Percentiles rank a stretch among this genome's conserved stretches.
phyloP scores from a whole-genome alignment of 1,140 invertebrate species.

The Papilio machaon region DNA sequence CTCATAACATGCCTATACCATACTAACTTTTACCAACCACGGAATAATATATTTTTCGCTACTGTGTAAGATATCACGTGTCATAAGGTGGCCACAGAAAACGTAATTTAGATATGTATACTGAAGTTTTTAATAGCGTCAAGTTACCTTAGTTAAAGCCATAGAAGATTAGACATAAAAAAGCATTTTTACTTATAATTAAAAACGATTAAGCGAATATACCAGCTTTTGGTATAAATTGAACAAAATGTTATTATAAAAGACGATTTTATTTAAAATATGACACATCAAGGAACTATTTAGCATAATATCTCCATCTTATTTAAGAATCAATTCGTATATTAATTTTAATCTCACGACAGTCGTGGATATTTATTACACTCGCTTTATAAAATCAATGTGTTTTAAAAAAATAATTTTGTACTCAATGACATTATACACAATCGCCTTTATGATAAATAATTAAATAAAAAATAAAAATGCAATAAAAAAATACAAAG shows the following conservation, averaged over 20 bases:
- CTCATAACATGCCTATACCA: too few species aligned
- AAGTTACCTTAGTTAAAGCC: too few species aligned
- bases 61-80: too few species aligned
- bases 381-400: background rate
- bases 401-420: background rate
- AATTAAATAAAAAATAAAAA: too few species aligned
- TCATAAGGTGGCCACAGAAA: too few species aligned
- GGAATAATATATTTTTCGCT: too few species aligned
- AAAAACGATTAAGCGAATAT: background rate
- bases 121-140: too few species aligned
- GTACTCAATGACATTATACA: background rate
- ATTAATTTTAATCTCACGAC: constrained; percentile 14
- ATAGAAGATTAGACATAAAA: too few species aligned
- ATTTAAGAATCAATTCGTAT: constrained; percentile 11
- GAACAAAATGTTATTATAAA: background rate
- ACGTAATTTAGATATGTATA: too few species aligned
- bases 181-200: background rate
- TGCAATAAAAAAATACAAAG: too few species aligned
- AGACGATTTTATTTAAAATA: background rate
- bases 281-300: constrained; percentile 24
- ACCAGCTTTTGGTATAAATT: background rate
- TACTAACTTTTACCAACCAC: too few species aligned
- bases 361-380: background rate
- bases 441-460: too few species aligned
- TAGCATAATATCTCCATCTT: constrained; percentile 5